phyloP scores from a whole-genome alignment of 2,113 vertebrate genomes.

The Oxyura jamaicensis region DNA sequence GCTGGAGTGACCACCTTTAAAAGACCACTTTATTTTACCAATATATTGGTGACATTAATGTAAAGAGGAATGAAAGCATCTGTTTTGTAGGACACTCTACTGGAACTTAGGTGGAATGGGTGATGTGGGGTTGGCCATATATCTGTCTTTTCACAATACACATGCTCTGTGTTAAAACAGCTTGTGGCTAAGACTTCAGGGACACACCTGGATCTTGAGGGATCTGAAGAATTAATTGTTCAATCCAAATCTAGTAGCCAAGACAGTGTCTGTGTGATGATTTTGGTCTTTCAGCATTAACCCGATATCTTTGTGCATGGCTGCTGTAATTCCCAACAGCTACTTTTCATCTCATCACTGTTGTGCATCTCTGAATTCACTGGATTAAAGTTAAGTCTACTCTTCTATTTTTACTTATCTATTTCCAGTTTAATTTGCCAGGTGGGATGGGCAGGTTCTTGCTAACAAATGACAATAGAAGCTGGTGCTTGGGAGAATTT shows the following conservation, averaged over 20 bases:
- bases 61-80: neutral
- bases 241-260: neutral
- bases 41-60: neutral
- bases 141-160: neutral
- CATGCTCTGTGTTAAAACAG: neutral
- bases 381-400: neutral
- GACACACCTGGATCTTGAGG: neutral
- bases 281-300: neutral
- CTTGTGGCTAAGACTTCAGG: neutral
- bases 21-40: neutral
- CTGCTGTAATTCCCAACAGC: neutral
- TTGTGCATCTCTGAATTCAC: rapidly evolving
- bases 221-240: neutral
- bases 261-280: neutral
- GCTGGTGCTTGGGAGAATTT: neutral
- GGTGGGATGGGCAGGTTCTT: neutral
- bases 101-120: neutral
- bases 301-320: neutral
- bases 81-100: neutral
- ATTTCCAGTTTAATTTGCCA: neutral
- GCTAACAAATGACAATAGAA: neutral
- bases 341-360: neutral
- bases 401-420: neutral
- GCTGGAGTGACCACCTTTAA: neutral
- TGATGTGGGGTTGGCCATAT: neutral